Evolutionary conservation across 2,797 vertebrate genomes (phyloP).

Genomic region (Sebastes vulpes): DNA sequence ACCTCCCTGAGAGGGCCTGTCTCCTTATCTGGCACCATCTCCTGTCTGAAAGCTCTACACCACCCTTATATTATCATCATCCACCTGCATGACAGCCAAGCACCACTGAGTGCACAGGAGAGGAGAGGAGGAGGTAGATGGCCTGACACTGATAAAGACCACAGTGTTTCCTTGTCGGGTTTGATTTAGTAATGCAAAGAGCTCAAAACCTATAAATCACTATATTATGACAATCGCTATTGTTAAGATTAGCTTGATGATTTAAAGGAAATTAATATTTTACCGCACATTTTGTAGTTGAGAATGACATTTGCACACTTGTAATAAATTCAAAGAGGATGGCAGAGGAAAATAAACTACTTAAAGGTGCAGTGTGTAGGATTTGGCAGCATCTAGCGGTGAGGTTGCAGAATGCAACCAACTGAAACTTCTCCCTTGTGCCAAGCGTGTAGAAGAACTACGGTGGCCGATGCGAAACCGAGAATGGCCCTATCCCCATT

Average conservation of each 20-base stretch:
- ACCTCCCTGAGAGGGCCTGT: constrained; percentile 74
- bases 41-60: constrained; percentile 79
- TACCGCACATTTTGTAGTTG: background rate
- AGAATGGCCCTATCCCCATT: too few species aligned
- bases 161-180: constrained; percentile 43
- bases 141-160: constrained; percentile 72
- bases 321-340: background rate
- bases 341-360: background rate
- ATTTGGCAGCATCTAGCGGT: too few species aligned
- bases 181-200: background rate
- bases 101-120: constrained; percentile 68
- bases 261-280: background rate
- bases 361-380: too few species aligned
- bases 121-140: constrained; percentile 72
- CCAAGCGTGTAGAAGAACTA: too few species aligned
- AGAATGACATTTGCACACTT: background rate
- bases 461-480: too few species aligned
- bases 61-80: constrained; percentile 84
- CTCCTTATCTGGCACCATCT: constrained; percentile 88
- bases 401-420: too few species aligned
- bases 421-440: too few species aligned
- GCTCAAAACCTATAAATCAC: background rate
- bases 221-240: background rate
- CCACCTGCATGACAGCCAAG: constrained; percentile 85
- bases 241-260: background rate